Evolutionary conservation across 1,140 invertebrate genomes (phyloP), one percentile per base, ranked within the genome.

Genomic region (Drosophila obscura): DNA sequence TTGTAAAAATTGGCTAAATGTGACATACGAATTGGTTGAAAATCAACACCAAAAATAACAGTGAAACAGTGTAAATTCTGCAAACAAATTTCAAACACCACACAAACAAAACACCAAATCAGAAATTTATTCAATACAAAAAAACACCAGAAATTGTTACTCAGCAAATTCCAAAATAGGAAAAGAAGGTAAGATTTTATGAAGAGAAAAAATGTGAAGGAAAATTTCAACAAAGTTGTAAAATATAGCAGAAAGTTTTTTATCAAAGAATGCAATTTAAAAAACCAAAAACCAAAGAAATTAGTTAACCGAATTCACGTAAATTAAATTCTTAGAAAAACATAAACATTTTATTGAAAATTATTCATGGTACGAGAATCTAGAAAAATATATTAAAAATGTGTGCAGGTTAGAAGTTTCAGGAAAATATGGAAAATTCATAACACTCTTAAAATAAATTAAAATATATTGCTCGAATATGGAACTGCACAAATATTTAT

Each of bases 1-100:
- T 31, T 15, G 28, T 24, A 46, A 55, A 71, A 81, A 65, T 66
- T 85, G 31, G 73, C 50, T 57, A 67, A 75, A 74, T 66, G 73
- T 75, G 71, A 66, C 44, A 76, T 68, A 77, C 73, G 55, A 79
- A 79, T 83, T 83, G 75, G 71, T 72, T 51, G 2, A 11, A 39
- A 39, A 39, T 13, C 35, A 0, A 58, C 55, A 65, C 41, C 5
- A 46, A 8, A 44, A 45, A 22, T 53, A 66, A 1, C 19, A 68
- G 73, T 75, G 62, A 75, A 75, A 52, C 22, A 73, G 53, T 58
- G 67, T 53, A 58, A 60, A 58, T 35, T 46, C 22, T 8, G 11
- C 9, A 31, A 48, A 43, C 43, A 49, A 58, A 68, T 45, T 57
- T 49, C 62, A 65, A 71, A 50, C 16, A 19, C 19, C 16, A 46